A percentile compares a stretch with the other conserved stretches of the same genome.
Conservation (phyloP, 2,797 vertebrate species). For the Meda fulgida region DNA sequence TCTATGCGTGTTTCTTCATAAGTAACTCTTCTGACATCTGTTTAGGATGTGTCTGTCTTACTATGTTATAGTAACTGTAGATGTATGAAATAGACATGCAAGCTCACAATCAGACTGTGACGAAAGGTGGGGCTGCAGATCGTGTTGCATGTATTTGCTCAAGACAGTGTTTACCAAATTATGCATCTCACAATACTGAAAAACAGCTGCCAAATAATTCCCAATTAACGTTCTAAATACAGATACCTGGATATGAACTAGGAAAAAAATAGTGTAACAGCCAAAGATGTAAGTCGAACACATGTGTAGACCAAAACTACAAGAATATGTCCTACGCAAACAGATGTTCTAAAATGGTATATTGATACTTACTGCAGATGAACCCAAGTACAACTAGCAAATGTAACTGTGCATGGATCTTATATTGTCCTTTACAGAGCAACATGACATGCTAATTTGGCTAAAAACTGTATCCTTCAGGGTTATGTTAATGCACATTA, state of each 20-base stretch:
- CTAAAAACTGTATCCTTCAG: not conserved
- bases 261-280: not conserved
- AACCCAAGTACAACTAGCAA: not conserved
- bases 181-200: constrained; percentile 47
- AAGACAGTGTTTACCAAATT: constrained; percentile 62
- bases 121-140: constrained; percentile 64
- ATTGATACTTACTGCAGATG: not conserved
- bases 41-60: constrained; percentile 64
- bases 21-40: constrained; percentile 66
- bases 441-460: not conserved
- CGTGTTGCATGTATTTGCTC: constrained; percentile 65
- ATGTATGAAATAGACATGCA: constrained; percentile 65
- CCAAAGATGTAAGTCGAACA: constrained; percentile 5
- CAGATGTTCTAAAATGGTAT: not conserved
- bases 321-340: not conserved
- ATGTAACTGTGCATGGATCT: not conserved
- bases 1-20: constrained; percentile 56
- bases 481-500: not conserved
- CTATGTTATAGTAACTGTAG: constrained; percentile 62
- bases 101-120: constrained; percentile 60
- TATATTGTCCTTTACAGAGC: not conserved
- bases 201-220: constrained; percentile 56
- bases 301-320: not conserved
- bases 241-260: constrained; percentile 44
- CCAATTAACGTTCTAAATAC: constrained; percentile 41